Evolutionary conservation across 2,113 vertebrate species (phyloP).

Genomic region (Esox niger): DNA sequence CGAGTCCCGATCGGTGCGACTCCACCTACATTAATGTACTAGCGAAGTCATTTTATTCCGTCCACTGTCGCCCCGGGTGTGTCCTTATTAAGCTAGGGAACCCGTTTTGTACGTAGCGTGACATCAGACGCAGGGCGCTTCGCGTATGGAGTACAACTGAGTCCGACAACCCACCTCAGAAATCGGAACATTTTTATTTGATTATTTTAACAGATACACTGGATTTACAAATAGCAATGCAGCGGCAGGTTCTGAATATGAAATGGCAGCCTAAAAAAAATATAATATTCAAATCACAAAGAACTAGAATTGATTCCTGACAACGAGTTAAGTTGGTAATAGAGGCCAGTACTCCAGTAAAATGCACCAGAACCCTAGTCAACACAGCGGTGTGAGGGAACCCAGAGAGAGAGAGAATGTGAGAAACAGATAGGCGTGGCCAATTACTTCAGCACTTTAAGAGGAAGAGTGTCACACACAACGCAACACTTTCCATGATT

Average conservation of each 20-base stretch:
- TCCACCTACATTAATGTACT: conserved; percentile 58
- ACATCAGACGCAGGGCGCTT: conserved; percentile 47
- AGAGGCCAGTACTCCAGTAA: conserved; percentile 12
- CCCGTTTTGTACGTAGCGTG: conserved; percentile 44
- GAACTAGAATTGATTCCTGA: no score
- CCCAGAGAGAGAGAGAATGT: background rate
- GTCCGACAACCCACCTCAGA: conserved; percentile 54
- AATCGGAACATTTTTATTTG: conserved; percentile 27
- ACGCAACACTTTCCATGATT: conserved; percentile 52
- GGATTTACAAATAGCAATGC: background rate
- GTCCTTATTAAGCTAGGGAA: conserved; percentile 64
- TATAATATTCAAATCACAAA: no score
- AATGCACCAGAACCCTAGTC: no score
- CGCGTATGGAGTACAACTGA: conserved; percentile 43
- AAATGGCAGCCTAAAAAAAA: background rate
- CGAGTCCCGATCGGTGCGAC: conserved; percentile 12
- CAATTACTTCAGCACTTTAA: background rate
- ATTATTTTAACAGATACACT: background rate
- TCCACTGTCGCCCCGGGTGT: conserved; percentile 46
- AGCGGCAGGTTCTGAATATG: background rate
- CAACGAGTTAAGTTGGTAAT: no score
- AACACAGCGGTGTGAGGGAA: no score
- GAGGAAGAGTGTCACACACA: conserved; percentile 9
- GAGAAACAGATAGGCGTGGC: background rate
- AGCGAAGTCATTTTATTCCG: conserved; percentile 60